Evolutionary conservation across 2,113 vertebrate species (phyloP), one percentile per base, ranked within the genome.

Genomic region (Cryptomyrus ogoouensis): DNA sequence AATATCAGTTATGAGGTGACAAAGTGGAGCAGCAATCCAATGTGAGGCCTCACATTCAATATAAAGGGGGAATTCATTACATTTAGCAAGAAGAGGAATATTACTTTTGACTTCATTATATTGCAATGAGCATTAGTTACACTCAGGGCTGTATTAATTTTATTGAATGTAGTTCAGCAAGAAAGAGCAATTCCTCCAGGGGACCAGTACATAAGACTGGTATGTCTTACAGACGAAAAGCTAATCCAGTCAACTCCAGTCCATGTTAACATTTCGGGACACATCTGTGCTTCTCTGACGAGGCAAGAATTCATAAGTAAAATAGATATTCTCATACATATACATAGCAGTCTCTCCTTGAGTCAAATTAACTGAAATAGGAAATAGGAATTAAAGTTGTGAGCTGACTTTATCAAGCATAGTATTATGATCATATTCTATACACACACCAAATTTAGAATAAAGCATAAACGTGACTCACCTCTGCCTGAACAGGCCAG

Each of bases 121-220:
- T 50, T 74, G 44, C 66, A 90, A 87, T 90, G 56, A 87, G 85
- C 58, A 87, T 90, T 52, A 86, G 47, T 70, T 90, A 74, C 56
- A 84, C 35, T 90, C 27, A 87, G 83, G 31, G n/a, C n/a, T 87
- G 89, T 49, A 87, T 87, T 90, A 21, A 90, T 87, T 87, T 90
- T 42, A 90, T 50, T 42, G 17, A 90, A 74, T 87, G 84, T 52
- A 70, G 58, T 74, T 70, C 44, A 77, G 42, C 49, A 27, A 87
- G 66, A 12, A 42, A 70, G 66, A 39, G 46, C 7, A 19, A 35
- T 31, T 70, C 10, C n/a, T 31, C 9, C 58, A 42, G 46, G 44
- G 84, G n/a, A 70, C 84, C 27, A 19, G 35, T 90, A 7, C n/a
- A 74, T 52, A 39, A 53, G 31, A 50, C 47, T 52, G 74, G 35